Conservation (phyloP, 2,888 invertebrate genomes). For the Kryphioiulus occultus region DNA sequence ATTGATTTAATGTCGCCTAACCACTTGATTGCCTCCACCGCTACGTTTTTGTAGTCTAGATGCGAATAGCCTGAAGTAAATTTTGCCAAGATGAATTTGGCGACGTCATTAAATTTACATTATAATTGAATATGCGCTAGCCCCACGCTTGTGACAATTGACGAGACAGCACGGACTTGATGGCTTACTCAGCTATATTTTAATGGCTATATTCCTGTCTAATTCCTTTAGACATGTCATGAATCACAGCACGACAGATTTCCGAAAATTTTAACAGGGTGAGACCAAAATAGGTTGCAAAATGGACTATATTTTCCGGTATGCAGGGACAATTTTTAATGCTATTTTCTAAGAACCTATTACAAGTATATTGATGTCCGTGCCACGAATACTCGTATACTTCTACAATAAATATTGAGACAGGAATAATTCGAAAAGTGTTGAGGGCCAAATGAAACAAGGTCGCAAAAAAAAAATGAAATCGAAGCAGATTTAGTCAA, state of each 20-base stretch:
- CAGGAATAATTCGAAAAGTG: not conserved
- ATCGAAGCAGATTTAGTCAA: not conserved
- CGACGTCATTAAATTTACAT: not conserved
- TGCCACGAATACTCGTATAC: not conserved
- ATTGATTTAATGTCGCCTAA: not conserved
- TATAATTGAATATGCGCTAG: not conserved
- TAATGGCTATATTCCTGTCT: not conserved
- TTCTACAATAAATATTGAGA: not conserved
- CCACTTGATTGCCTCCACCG: not conserved
- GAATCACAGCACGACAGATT: not conserved
- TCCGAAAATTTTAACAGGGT: not conserved
- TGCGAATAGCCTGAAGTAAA: not conserved
- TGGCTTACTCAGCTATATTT: not conserved
- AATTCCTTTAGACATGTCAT: not conserved
- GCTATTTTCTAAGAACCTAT: not conserved
- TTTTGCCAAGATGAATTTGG: not conserved
- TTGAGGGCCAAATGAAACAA: not conserved
- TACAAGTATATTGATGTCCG: not conserved
- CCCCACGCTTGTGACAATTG: not conserved
- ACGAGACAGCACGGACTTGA: not conserved
- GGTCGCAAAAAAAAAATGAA: not conserved
- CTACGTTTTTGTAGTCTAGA: not conserved
- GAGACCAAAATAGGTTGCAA: not conserved
- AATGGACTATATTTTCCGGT: not conserved
- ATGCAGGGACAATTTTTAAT: not conserved